A percentile compares a stretch with the other conserved stretches of the same genome.
These are phyloP conservation scores for Lindbergichthys nudifrons DNA, from an alignment of 2,797 vertebrate species.

Conservation along the genomic window DNA sequence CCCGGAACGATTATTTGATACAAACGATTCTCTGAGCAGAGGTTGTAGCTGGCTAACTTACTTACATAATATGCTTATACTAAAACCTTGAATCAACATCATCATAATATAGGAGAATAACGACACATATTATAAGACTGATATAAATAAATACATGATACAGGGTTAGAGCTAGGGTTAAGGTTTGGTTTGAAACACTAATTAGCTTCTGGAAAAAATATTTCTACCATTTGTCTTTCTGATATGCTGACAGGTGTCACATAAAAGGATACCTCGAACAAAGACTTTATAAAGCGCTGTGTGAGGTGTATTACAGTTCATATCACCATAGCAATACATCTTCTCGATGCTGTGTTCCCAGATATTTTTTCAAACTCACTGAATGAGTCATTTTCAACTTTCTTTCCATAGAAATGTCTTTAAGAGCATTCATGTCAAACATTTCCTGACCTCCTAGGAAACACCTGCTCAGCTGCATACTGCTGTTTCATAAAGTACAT, in stretches of 20 bases:
- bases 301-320: not conserved
- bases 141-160: too few species aligned
- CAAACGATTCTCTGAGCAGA: not conserved
- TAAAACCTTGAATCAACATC: not conserved
- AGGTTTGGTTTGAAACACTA: not conserved
- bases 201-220: not conserved
- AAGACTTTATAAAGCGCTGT: not conserved
- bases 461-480: not conserved
- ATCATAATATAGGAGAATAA: too few species aligned
- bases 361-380: not conserved
- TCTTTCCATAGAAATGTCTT: not conserved
- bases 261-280: not conserved
- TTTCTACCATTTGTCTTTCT: not conserved
- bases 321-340: constrained; percentile 14
- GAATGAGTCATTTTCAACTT: too few species aligned
- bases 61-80: not conserved
- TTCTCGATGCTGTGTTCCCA: not conserved
- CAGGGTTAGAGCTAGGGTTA: too few species aligned
- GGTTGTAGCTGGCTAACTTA: not conserved
- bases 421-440: not conserved
- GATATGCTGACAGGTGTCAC: not conserved
- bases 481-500: not conserved
- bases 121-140: too few species aligned
- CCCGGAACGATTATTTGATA: not conserved
- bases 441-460: not conserved